A percentile compares a stretch with the other conserved stretches of the same genome.
Evolutionary conservation across 1,140 invertebrate genomes (phyloP).

Genomic region (Latrodectus geometricus): DNA sequence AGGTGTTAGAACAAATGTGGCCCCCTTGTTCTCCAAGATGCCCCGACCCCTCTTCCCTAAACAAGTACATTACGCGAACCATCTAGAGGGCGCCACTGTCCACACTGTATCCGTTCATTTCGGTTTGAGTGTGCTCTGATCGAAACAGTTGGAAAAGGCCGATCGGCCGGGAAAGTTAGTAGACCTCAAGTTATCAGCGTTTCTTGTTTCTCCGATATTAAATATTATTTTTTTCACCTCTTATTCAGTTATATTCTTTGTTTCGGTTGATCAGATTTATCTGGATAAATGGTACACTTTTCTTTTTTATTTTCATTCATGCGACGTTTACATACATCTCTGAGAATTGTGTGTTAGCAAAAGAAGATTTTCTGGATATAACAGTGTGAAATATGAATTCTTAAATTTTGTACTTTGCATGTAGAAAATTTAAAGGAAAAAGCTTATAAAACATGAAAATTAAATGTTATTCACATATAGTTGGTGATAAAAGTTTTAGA

Average conservation of each 20-base stretch:
- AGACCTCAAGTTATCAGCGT: background rate
- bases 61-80: background rate
- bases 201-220: background rate
- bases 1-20: slow-evolving; percentile 47
- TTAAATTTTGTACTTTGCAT: background rate
- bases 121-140: background rate
- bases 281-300: too few species aligned
- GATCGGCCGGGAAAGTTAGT: slow-evolving; percentile 12
- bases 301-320: background rate
- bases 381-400: background rate
- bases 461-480: background rate
- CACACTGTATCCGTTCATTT: background rate
- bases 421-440: background rate
- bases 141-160: slow-evolving; percentile 31
- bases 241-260: background rate
- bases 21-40: slow-evolving; percentile 12
- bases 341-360: background rate
- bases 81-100: slow-evolving; percentile 24
- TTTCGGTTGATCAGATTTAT: background rate
- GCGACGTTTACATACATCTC: background rate
- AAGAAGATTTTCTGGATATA: background rate
- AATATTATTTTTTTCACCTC: background rate
- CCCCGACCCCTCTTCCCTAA: background rate
- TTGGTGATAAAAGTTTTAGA: background rate
- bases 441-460: background rate